Conservation (phyloP, 2,113 vertebrate genomes). For the Carassius carassius region DNA sequence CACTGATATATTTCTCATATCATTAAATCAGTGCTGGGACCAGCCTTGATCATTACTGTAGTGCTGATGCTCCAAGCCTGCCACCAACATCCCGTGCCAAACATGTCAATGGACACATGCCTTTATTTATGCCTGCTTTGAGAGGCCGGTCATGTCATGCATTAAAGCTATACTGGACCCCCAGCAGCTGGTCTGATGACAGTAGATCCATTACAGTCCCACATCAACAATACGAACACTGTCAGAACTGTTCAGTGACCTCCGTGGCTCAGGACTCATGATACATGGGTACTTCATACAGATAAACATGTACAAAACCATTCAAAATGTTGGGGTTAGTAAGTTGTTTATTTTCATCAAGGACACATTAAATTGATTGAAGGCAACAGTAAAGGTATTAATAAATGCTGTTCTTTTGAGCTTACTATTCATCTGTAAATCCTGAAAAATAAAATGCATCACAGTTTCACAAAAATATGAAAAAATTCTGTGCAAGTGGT, state of each 20-base stretch:
- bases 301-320: too few relatives aligned
- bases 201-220: neutral
- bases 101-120: neutral
- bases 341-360: neutral
- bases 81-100: neutral
- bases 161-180: neutral
- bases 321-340: too few relatives aligned
- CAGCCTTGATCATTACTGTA: neutral
- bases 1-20: neutral
- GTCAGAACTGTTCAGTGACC: neutral
- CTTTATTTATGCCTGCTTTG: neutral
- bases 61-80: neutral
- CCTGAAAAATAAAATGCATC: too few relatives aligned
- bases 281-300: too few relatives aligned
- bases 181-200: neutral
- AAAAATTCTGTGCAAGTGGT: rapidly evolving
- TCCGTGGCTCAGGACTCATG: neutral
- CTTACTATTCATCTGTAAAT: too few relatives aligned
- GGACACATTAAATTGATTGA: neutral
- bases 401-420: neutral
- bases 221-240: neutral
- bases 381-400: neutral
- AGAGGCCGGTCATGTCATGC: neutral
- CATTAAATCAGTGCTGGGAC: neutral
- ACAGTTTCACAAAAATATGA: too few relatives aligned